phyloP scores from a whole-genome alignment of 2,888 invertebrate species.

The Aphidoletes aphidimyza region DNA sequence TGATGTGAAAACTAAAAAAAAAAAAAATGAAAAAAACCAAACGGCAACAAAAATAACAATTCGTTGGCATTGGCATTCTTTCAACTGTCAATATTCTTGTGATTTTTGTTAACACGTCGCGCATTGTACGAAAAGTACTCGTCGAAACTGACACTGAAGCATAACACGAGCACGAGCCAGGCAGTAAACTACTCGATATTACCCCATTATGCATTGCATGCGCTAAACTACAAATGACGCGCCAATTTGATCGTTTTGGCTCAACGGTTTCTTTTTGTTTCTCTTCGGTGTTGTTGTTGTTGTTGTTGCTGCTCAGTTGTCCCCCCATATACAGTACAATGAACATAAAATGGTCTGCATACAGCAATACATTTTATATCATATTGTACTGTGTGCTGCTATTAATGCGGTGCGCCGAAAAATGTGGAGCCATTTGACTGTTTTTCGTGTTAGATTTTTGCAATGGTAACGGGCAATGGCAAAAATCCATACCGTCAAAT shows the following conservation, averaged over 20 bases:
- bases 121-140: not conserved
- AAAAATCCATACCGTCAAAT: not conserved
- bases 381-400: no score
- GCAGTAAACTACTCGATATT: constrained; percentile 22
- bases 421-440: no score
- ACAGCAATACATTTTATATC: no score
- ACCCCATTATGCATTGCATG: constrained; percentile 16
- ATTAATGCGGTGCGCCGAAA: no score
- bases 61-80: constrained; percentile 30
- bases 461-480: no score
- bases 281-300: no score
- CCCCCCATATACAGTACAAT: no score
- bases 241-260: constrained; percentile 30
- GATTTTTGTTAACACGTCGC: constrained; percentile 11
- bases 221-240: constrained; percentile 47
- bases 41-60: not conserved
- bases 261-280: not conserved
- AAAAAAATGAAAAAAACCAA: no score
- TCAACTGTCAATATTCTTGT: constrained; percentile 45
- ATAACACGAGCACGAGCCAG: not conserved
- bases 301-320: no score
- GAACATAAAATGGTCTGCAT: constrained; percentile 22
- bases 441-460: no score
- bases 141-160: no score
- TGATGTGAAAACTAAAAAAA: no score